These are phyloP conservation scores for Eurosta solidaginis DNA, from an alignment of 1,140 invertebrate genomes.

Conservation along the genomic window DNA sequence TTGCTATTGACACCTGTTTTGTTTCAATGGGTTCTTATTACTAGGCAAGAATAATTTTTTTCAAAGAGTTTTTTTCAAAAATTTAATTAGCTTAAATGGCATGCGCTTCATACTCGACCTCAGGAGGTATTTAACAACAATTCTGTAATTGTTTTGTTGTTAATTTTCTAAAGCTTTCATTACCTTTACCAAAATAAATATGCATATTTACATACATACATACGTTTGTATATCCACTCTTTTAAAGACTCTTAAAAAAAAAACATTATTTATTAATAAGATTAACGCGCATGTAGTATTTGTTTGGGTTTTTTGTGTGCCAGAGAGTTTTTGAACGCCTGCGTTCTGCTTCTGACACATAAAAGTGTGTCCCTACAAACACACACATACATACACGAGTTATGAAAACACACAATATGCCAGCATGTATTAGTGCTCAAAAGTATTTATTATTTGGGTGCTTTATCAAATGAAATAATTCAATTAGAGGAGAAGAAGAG, in stretches of 20 bases:
- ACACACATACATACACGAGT: neutral
- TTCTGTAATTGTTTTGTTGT: no score
- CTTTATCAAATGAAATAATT: neutral
- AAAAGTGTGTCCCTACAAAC: neutral
- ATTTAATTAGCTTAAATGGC: neutral
- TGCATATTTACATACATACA: neutral
- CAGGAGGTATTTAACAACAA: neutral
- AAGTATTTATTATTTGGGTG: neutral
- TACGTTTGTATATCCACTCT: neutral
- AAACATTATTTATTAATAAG: conserved; percentile 20
- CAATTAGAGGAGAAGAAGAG: neutral
- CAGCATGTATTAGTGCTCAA: neutral
- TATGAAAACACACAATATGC: neutral
- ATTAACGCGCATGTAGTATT: neutral
- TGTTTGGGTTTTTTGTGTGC: neutral
- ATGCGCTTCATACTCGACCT: neutral
- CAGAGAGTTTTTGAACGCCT: neutral
- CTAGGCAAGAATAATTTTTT: neutral
- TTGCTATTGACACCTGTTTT: no score
- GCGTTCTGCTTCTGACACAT: neutral
- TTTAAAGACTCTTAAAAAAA: neutral
- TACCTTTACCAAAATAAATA: no score
- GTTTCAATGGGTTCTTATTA: no score
- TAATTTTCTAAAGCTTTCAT: no score
- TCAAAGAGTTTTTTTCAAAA: neutral